phyloP scores from a whole-genome alignment of 2,113 vertebrate species.

The Sylvietta virens region DNA sequence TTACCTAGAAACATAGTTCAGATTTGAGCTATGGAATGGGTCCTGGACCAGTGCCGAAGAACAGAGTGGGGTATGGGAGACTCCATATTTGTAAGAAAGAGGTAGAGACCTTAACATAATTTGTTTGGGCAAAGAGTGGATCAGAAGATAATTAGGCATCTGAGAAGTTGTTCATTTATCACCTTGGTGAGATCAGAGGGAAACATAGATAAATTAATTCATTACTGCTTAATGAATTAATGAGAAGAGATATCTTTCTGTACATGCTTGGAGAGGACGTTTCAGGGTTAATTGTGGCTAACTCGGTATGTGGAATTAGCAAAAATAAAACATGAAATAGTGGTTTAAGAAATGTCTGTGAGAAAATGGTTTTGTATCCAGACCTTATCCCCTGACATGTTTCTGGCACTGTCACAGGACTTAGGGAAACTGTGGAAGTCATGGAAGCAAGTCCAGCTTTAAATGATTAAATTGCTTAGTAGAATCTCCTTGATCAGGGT shows the following conservation, averaged over 20 bases:
- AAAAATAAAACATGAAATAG: not conserved
- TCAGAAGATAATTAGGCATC: not conserved
- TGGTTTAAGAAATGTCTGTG: not conserved
- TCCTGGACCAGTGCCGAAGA: not conserved
- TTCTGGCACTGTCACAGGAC: conserved; percentile 6
- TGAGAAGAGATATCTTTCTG: not conserved
- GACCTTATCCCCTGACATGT: not conserved
- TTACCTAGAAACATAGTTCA: not conserved
- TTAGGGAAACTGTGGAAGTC: not conserved
- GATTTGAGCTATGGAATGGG: not conserved
- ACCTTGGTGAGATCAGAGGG: not conserved
- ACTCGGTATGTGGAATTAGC: not conserved
- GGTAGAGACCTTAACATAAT: not conserved
- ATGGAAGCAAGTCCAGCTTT: conserved; percentile 35
- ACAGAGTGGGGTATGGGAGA: not conserved
- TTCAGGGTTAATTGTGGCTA: not conserved
- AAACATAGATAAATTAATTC: not conserved
- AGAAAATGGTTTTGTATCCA: not conserved
- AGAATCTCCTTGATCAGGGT: conserved; percentile 26
- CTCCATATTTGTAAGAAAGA: not conserved
- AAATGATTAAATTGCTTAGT: not conserved
- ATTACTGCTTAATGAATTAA: not conserved
- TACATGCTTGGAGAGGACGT: not conserved
- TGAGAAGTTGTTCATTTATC: not conserved
- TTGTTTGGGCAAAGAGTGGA: not conserved